phyloP scores from a whole-genome alignment of 2,113 vertebrate species.

The Poeciliopsis occidentalis region DNA sequence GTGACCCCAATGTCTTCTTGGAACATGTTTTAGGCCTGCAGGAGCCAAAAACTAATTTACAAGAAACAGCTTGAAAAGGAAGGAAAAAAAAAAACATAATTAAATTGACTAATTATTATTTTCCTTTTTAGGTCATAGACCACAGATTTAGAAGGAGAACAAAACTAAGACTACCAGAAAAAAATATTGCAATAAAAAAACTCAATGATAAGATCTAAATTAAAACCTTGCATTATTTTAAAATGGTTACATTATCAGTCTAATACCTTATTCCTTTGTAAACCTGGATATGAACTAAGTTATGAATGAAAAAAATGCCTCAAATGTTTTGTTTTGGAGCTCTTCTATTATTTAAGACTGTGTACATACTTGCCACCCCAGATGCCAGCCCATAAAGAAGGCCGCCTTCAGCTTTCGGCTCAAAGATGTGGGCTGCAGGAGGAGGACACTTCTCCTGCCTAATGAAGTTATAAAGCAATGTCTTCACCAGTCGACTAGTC shows the following conservation, averaged over 20 bases:
- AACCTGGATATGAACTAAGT: too few species aligned
- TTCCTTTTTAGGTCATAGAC: too few species aligned
- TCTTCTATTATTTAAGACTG: constrained; percentile 4
- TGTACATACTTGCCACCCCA: constrained; percentile 90
- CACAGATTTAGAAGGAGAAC: neutral
- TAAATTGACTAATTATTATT: too few species aligned
- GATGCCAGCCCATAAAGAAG: constrained; percentile 94
- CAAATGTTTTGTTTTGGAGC: neutral
- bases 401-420: constrained; percentile 88
- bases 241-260: too few species aligned
- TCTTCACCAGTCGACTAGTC: constrained; percentile 97
- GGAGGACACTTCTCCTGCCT: constrained; percentile 92
- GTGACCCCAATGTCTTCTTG: neutral
- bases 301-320: neutral
- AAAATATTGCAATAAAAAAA: neutral
- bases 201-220: neutral
- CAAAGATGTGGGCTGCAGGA: constrained; percentile 85
- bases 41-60: neutral
- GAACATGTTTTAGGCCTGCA: neutral
- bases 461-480: constrained; percentile 97
- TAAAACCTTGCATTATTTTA: too few species aligned
- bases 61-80: neutral
- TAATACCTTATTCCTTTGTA: too few species aligned
- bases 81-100: neutral
- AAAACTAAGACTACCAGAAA: neutral